Evolutionary conservation across 2,113 vertebrate genomes (phyloP).

Genomic region (Mustelus asterias): DNA sequence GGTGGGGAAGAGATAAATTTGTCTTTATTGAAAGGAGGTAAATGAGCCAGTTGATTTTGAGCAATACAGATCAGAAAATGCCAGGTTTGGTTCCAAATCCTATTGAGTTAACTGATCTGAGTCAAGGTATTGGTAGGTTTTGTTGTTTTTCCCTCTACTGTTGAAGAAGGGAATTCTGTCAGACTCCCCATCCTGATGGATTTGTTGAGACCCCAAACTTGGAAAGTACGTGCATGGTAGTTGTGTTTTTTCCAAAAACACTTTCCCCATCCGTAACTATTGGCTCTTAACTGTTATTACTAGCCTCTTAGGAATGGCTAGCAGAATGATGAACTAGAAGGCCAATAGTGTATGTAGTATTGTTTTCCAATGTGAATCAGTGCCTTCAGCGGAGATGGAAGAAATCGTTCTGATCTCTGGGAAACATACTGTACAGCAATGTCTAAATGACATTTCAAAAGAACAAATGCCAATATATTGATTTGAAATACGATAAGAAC

Average conservation of each 20-base stretch:
- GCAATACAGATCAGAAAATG: not conserved
- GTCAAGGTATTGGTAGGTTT: not conserved
- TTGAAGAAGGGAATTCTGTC: not conserved
- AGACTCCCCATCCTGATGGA: not conserved
- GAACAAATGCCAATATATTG: conserved; percentile 4
- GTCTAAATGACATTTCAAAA: not conserved
- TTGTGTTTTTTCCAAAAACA: not conserved
- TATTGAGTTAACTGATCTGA: not conserved
- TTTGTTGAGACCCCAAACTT: not conserved
- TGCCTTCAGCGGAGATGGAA: not conserved
- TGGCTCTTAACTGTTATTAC: not conserved
- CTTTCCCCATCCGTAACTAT: not conserved
- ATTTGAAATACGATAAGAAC: not conserved
- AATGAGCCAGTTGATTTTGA: not conserved
- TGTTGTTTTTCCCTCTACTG: not conserved
- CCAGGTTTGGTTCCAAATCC: not conserved
- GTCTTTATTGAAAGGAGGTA: not conserved
- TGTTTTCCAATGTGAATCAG: not conserved
- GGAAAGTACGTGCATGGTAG: not conserved
- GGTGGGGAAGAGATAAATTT: not conserved
- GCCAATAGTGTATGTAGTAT: not conserved
- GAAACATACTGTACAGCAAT: not conserved
- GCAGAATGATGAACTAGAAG: not conserved
- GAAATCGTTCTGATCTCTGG: not conserved
- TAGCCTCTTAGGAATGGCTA: not conserved